Percentiles rank a stretch among this genome's conserved stretches.
Conservation (phyloP, 2,113 vertebrate species). For the Laticauda colubrina region DNA sequence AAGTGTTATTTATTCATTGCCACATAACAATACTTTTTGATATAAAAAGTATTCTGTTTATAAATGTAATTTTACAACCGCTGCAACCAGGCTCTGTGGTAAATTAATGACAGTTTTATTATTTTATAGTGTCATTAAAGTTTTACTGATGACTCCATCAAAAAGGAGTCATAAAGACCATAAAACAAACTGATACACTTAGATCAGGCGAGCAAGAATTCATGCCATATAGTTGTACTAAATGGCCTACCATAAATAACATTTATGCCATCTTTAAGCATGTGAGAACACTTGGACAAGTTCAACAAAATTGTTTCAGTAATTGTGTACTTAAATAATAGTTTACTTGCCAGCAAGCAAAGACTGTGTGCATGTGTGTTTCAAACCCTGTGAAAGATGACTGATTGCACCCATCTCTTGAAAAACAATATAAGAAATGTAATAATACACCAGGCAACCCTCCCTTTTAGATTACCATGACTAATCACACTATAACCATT, state of each 20-base stretch:
- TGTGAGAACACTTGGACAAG: constrained; percentile 80
- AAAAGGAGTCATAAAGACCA: constrained; percentile 91
- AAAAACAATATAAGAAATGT: constrained; percentile 76
- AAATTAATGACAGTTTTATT: constrained; percentile 99
- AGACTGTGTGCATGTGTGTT: constrained; percentile 49
- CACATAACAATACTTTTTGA: constrained; percentile 90
- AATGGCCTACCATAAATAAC: constrained; percentile 80
- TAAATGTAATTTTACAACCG: constrained; percentile 93
- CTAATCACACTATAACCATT: constrained; percentile 72
- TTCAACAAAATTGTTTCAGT: constrained; percentile 83
- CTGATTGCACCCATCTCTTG: constrained; percentile 67
- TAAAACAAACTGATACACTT: constrained; percentile 84
- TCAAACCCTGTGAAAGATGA: constrained; percentile 70
- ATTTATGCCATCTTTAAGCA: constrained; percentile 83
- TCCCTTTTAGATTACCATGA: constrained; percentile 74
- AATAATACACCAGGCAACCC: constrained; percentile 71
- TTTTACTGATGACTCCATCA: constrained; percentile 99
- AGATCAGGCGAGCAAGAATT: constrained; percentile 76
- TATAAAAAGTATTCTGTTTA: constrained; percentile 92
- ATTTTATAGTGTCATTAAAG: constrained; percentile 99
- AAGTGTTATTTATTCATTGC: constrained; percentile 87
- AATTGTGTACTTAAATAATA: constrained; percentile 83
- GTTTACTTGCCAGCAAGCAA: constrained; percentile 73
- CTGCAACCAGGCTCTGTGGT: constrained; percentile 91
- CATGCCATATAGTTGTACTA: constrained; percentile 74